Evolutionary conservation across 2,797 vertebrate species (phyloP), one percentile per base, ranked within the genome.

Genomic region (Chrosomus eos): DNA sequence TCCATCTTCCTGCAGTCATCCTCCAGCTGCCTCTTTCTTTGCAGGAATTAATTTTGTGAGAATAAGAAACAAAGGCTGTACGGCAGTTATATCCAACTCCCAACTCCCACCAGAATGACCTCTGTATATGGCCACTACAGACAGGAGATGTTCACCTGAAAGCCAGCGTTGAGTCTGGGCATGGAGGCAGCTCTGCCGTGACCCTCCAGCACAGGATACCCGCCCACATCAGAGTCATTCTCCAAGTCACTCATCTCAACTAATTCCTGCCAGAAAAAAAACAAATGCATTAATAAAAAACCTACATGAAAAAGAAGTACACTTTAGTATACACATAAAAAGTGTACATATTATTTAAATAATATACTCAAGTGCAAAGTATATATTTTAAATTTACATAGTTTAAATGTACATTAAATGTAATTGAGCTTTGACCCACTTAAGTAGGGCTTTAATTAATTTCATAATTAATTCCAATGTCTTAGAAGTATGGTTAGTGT

Each of bases 111-210:
- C 55, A 78, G 55, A 77, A 78, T 28, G 9, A 43, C 36, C n/a
- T 33, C 21, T n/a, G n/a, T n/a, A 19, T 19, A 51, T 16, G 67
- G 36, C 36, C 75, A 62, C 1, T 11, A 62, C 26, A 5, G 28
- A 67, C n/a, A 31, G 28, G 28, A 67, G 31, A 51, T 7, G 33
- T 13, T 70, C 94, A 99, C 98, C 92, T 98, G 97, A 81, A 96
- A 96, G 91, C 98, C 97, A 0, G 97, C 96, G 0, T 97, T 98
- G 83, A 99, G 95, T 62, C 97, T 95, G 0, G 98, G 98, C 95
- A 99, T 97, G 79, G 98, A 99, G 1, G 97, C 97, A 0, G 98
- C 98, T 87, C 97, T 92, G 3, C 95, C 95, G 78, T 98, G 97
- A 88, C 93, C 96, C 91, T 98, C 97, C 93, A 99, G 92, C 51